Percentiles rank a stretch among this genome's conserved stretches.
Conservation (phyloP, 2,797 vertebrate genomes). For the Sternotherus odoratus region DNA sequence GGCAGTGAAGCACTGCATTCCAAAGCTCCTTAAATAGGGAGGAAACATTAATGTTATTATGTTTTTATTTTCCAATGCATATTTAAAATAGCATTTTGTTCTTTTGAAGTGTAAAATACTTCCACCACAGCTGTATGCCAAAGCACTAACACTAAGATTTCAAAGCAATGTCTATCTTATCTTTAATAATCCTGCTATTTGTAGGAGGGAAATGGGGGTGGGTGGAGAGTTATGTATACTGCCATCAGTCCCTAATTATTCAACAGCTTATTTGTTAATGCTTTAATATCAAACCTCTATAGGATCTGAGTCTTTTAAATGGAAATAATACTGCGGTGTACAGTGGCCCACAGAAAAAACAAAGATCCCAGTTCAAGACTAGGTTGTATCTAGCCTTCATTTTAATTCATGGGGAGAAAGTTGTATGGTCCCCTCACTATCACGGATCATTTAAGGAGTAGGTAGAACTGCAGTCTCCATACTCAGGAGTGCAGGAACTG, state of each 20-base stretch:
- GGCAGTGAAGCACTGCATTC: background rate
- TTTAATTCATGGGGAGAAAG: background rate
- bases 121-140: background rate
- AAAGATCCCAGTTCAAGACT: rapidly evolving
- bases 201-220: background rate
- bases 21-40: background rate
- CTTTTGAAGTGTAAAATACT: background rate
- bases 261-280: background rate
- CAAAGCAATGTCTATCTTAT: background rate
- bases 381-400: background rate
- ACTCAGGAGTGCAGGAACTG: background rate
- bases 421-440: background rate
- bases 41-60: background rate
- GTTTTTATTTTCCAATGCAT: background rate
- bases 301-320: background rate
- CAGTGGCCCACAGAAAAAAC: background rate
- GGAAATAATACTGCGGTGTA: background rate
- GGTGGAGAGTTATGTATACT: background rate
- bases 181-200: background rate
- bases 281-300: rapidly evolving
- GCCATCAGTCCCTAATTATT: background rate
- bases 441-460: background rate
- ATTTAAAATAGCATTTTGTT: conserved; percentile 9
- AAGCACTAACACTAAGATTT: background rate
- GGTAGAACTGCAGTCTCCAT: background rate